Evolutionary conservation across 2,797 vertebrate genomes (phyloP), one percentile per base, ranked within the genome.

Genomic region (Astyanax mexicanus): DNA sequence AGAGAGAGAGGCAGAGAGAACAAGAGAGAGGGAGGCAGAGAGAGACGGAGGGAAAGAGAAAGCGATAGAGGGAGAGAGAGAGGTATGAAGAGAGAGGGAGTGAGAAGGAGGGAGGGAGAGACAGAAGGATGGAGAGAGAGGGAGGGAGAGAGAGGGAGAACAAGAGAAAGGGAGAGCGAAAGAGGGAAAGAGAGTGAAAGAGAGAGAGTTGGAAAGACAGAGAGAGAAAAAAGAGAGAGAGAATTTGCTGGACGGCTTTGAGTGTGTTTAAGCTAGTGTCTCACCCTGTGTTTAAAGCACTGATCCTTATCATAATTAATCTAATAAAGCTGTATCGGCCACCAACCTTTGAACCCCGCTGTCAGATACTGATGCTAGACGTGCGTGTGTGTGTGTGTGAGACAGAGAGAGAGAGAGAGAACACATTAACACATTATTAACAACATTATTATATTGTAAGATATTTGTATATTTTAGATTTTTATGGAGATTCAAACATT

Each of bases 241-340:
- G 86, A 96, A 95, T 96, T 93, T 94, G 96, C 96, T 97, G 92
- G 90, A 89, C 97, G 97, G 96, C 90, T 96, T 95, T 91, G 68
- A 69, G 66, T 80, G 90, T 90, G 92, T 92, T 89, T 93, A 93
- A 92, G 95, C 29, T 32, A 32, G 29, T 32, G 29, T 32, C 29
- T 32, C 95, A 98, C 96, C 96, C 95, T 91, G 92, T 93, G 95
- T 98, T 98, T 98, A 97, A 98, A 98, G 96, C 95, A 95, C 95
- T 95, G 97, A 98, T 99, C 95, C 95, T 98, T 99, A 98, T 99
- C 97, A 89, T 96, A 98, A 98, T 99, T 98, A 98, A 98, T 99
- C 98, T 97, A 98, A 99, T 99, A 98, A 98, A 97, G 95, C 91
- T 92, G 94, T 96, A 98, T 98, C 96, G 95, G 96, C 94, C 94